These are phyloP conservation scores for Odobenus rosmarus DNA, from an alignment of 2,113 vertebrate species.

Conservation along the genomic window DNA sequence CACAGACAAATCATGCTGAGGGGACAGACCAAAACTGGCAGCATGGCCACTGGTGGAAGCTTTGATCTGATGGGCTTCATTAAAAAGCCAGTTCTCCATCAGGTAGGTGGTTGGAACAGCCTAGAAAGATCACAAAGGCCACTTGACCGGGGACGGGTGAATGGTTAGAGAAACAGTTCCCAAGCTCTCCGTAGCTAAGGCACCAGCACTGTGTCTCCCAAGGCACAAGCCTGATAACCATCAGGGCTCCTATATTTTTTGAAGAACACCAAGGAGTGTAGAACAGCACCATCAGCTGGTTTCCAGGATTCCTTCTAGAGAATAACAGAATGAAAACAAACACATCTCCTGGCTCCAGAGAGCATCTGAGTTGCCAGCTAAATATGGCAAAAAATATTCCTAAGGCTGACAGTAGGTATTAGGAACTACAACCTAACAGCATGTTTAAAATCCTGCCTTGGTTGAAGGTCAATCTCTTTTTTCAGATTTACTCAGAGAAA, in stretches of 20 bases:
- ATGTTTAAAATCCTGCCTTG: background rate
- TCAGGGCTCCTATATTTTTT: background rate
- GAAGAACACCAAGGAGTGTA: background rate
- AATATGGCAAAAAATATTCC: background rate
- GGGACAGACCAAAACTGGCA: background rate
- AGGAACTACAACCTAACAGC: background rate
- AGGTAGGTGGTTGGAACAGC: rapidly evolving
- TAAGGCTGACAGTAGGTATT: background rate
- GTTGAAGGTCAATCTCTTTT: background rate
- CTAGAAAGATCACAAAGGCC: background rate
- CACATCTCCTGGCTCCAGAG: background rate
- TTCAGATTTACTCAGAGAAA: background rate
- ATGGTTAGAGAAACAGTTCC: background rate
- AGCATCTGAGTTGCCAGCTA: background rate
- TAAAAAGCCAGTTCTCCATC: background rate
- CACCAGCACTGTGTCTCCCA: background rate
- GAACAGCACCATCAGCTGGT: background rate
- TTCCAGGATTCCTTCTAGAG: background rate
- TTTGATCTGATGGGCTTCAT: background rate
- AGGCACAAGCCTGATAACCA: background rate
- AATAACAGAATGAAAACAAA: background rate
- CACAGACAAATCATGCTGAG: background rate
- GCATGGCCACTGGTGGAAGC: background rate
- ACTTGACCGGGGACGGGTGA: background rate
- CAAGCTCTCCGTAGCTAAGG: background rate